Evolutionary conservation across 2,888 invertebrate species (phyloP).

Genomic region (Sarcophaga rosellei): DNA sequence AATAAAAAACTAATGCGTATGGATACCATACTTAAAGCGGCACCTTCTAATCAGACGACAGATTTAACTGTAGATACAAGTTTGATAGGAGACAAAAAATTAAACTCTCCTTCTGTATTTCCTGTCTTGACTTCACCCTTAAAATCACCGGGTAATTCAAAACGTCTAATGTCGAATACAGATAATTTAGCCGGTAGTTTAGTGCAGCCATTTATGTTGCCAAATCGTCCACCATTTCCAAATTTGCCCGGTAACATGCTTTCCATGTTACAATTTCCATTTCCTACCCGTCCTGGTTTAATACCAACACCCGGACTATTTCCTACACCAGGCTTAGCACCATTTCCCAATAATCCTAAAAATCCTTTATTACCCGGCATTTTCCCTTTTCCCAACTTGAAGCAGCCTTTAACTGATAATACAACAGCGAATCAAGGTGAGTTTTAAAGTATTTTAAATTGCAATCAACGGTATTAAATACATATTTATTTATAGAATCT

Average conservation of each 20-base stretch:
- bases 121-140: constrained; percentile 41
- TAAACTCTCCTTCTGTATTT: constrained; percentile 48
- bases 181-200: constrained; percentile 45
- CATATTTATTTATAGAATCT: constrained; percentile 44
- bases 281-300: constrained; percentile 83
- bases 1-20: constrained; percentile 82
- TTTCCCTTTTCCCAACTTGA: constrained; percentile 67
- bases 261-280: constrained; percentile 78
- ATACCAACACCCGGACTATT: constrained; percentile 83
- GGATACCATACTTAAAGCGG: constrained; percentile 73
- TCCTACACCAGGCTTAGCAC: constrained; percentile 75
- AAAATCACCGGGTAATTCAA: constrained; percentile 61
- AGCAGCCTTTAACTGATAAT: constrained; percentile 39
- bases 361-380: constrained; percentile 67
- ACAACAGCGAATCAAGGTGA: constrained; percentile 37
- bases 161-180: constrained; percentile 41
- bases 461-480: not conserved
- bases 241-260: constrained; percentile 74
- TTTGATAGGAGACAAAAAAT: constrained; percentile 52
- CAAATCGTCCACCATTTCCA: constrained; percentile 63
- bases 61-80: constrained; percentile 59
- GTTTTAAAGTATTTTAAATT: not conserved
- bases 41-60: constrained; percentile 72
- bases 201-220: constrained; percentile 71
- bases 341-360: constrained; percentile 69